These are phyloP conservation scores for Choristoneura rosaceana DNA, from an alignment of 2,888 invertebrate species.

Conservation along the genomic window DNA sequence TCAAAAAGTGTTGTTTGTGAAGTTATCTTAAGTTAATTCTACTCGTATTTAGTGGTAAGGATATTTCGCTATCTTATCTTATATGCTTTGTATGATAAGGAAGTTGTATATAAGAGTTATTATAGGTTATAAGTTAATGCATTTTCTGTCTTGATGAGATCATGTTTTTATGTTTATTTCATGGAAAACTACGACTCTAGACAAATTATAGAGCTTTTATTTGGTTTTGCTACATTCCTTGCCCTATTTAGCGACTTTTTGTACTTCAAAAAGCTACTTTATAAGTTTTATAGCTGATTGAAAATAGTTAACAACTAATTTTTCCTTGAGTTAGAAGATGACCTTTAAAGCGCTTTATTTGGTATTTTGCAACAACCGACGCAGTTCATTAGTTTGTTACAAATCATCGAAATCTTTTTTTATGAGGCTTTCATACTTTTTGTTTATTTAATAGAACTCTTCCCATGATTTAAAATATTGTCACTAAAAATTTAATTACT, in stretches of 20 bases:
- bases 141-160: constrained; percentile 54
- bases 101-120: constrained; percentile 57
- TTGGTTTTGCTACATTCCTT: constrained; percentile 13
- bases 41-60: constrained; percentile 77
- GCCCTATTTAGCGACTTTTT: neutral
- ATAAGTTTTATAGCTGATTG: neutral
- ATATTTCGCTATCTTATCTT: constrained; percentile 72
- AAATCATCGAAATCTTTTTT: neutral
- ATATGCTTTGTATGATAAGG: constrained; percentile 62
- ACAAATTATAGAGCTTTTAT: constrained; percentile 40
- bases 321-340: constrained; percentile 35
- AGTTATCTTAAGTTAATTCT: constrained; percentile 72
- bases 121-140: constrained; percentile 70
- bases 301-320: constrained; percentile 29
- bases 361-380: constrained; percentile 25
- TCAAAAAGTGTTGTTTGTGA: constrained; percentile 81
- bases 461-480: neutral
- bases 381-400: neutral
- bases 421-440: neutral
- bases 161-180: constrained; percentile 77
- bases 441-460: neutral
- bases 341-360: constrained; percentile 38
- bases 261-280: neutral
- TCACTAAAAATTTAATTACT: too few relatives aligned
- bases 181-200: constrained; percentile 56